Evolutionary conservation across 1,140 invertebrate genomes (phyloP).

Genomic region (Anastatus disparis): DNA sequence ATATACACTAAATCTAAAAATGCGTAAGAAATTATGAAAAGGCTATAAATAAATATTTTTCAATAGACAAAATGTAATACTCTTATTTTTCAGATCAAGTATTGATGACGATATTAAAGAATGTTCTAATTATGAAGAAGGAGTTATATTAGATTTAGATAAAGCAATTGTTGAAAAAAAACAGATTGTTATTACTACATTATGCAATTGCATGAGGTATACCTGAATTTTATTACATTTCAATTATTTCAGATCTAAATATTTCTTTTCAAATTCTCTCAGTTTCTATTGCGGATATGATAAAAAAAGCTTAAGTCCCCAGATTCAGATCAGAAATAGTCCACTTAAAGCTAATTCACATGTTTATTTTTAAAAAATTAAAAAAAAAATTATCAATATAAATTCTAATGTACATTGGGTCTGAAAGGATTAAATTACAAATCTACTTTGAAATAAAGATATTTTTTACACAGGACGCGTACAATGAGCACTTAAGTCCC

Average conservation of each 20-base stretch:
- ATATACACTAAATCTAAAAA: conserved; percentile 65
- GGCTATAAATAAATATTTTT: neutral
- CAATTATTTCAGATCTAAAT: conserved; percentile 32
- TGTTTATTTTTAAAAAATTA: too few species aligned
- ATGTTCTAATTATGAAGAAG: conserved; percentile 56
- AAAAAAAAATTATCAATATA: too few species aligned
- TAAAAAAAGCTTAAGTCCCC: neutral
- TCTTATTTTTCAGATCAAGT: conserved; percentile 42
- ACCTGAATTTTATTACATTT: neutral
- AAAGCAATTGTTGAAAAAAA: conserved; percentile 55
- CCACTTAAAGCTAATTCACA: too few species aligned
- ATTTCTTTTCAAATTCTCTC: neutral
- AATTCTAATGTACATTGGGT: too few species aligned
- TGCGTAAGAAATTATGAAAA: conserved; percentile 52
- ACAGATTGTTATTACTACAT: conserved; percentile 63
- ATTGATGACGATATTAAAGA: conserved; percentile 50
- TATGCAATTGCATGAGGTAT: conserved; percentile 56
- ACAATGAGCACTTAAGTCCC: too few species aligned
- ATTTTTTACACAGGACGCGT: too few species aligned
- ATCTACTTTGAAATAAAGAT: too few species aligned
- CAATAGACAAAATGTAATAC: conserved; percentile 40
- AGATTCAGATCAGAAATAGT: too few species aligned
- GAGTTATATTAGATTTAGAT: conserved; percentile 46
- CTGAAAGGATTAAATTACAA: too few species aligned
- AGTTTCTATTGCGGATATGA: too few species aligned